Evolutionary conservation across 2,888 invertebrate genomes (phyloP).

Genomic region (Tenthredo livida): DNA sequence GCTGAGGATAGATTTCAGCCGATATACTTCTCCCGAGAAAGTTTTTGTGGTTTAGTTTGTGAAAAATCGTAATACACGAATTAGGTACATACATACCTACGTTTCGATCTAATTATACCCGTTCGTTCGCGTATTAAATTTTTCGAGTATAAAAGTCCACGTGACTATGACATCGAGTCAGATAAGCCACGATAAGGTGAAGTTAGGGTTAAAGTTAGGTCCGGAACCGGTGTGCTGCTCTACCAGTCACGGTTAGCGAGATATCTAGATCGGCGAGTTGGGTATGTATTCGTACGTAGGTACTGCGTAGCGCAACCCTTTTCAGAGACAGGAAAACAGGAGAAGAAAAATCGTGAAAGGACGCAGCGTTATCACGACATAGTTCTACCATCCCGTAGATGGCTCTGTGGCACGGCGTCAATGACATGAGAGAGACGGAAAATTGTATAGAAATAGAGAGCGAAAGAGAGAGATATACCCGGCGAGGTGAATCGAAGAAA

Average conservation of each 20-base stretch:
- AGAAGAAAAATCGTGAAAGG: constrained; percentile 55
- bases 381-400: constrained; percentile 56
- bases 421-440: constrained; percentile 67
- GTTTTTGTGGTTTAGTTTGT: not conserved
- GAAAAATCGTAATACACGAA: not conserved
- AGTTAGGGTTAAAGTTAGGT: not conserved
- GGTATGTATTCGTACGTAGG: not conserved
- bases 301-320: constrained; percentile 53
- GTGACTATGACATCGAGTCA: constrained; percentile 1
- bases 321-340: constrained; percentile 54
- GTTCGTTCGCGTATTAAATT: not conserved
- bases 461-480: constrained; percentile 64
- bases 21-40: not conserved
- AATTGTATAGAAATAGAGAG: not conserved
- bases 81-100: not conserved
- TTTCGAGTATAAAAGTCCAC: constrained; percentile 3
- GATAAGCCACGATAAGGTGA: constrained; percentile 2
- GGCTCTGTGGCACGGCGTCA: constrained; percentile 49
- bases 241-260: constrained; percentile 35
- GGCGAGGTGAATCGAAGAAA: constrained; percentile 51
- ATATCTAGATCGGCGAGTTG: constrained; percentile 56
- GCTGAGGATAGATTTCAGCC: not conserved
- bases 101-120: not conserved
- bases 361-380: constrained; percentile 53
- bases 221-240: not conserved